Conservation (phyloP, 2,113 vertebrate genomes). For the crab-eating macaque (Macaca fascicularis) region DNA sequence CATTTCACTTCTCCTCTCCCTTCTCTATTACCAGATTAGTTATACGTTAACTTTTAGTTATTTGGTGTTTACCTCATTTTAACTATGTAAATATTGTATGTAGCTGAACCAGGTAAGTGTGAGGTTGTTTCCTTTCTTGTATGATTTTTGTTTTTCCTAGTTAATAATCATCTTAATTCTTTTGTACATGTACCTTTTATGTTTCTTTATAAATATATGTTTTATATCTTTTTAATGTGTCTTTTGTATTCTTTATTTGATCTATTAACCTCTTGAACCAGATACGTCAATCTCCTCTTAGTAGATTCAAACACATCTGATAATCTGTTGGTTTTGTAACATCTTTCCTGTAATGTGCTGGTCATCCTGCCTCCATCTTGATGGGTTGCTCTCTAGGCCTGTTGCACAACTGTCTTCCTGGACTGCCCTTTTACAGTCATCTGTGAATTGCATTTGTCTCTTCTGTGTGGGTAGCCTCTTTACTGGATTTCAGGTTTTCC, state of each 20-base stretch:
- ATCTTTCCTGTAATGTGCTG: not conserved
- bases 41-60: slow-evolving; percentile 19
- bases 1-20: not conserved
- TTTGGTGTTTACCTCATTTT: not conserved
- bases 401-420: not conserved
- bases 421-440: not conserved
- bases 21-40: not conserved
- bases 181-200: not conserved
- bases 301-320: not conserved
- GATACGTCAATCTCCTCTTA: not conserved
- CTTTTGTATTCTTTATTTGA: not conserved
- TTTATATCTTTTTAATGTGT: not conserved
- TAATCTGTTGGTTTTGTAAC: not conserved
- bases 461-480: not conserved
- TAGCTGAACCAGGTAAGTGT: not conserved
- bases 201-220: not conserved
- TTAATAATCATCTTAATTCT: not conserved
- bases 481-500: not conserved
- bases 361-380: not conserved
- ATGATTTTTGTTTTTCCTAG: slow-evolving; percentile 29
- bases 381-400: not conserved
- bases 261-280: not conserved
- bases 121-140: not conserved
- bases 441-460: not conserved
- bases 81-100: not conserved